Conservation (phyloP, 2,113 vertebrate genomes). For the Megaceryle torquata region DNA sequence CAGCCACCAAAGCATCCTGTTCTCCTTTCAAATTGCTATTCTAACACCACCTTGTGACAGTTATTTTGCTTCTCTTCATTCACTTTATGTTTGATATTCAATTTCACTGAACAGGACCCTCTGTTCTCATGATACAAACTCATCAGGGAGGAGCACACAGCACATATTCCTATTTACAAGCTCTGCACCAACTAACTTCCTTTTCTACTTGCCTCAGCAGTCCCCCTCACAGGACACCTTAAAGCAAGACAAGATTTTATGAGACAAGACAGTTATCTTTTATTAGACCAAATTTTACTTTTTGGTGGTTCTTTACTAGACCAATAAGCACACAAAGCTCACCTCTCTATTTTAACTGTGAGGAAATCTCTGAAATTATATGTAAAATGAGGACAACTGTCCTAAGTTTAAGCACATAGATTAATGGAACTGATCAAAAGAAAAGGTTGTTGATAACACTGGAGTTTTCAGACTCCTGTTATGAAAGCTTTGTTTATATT, state of each 20-base stretch:
- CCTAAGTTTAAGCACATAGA: neutral
- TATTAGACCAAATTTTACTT: neutral
- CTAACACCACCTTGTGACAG: neutral
- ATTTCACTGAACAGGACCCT: neutral
- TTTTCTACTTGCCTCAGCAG: neutral
- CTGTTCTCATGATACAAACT: neutral
- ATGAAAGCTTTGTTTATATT: neutral
- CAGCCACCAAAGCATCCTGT: neutral
- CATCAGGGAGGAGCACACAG: neutral
- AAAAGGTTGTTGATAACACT: neutral
- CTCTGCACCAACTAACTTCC: neutral
- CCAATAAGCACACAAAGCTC: neutral
- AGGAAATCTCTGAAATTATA: neutral
- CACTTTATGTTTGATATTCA: neutral
- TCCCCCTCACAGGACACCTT: neutral
- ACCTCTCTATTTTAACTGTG: neutral
- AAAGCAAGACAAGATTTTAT: neutral
- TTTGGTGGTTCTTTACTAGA: neutral
- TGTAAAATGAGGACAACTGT: neutral
- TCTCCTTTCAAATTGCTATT: neutral
- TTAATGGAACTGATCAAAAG: neutral
- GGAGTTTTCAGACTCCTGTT: neutral
- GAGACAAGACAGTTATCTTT: fast-evolving
- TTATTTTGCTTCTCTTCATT: neutral
- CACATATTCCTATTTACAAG: neutral